Evolutionary conservation across 2,888 invertebrate species (phyloP).

Genomic region (Cheilosia vulpina): DNA sequence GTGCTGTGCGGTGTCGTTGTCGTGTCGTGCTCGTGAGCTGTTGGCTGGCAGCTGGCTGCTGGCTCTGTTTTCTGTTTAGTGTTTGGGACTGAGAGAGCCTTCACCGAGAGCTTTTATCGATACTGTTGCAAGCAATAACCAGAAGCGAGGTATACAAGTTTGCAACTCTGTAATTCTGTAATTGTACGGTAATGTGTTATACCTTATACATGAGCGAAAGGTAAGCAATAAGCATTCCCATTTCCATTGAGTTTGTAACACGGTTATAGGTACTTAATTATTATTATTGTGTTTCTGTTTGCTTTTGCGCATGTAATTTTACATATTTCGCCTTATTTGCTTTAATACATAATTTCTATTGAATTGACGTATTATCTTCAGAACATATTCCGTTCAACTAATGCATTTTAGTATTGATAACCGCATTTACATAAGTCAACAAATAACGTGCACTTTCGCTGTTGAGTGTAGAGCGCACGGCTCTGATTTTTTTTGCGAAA

Average conservation of each 20-base stretch:
- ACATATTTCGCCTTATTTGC: slow-evolving; percentile 20
- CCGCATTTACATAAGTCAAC: slow-evolving; percentile 21
- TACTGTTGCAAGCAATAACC: slow-evolving; percentile 42
- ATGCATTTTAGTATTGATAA: slow-evolving; percentile 37
- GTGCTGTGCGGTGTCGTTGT: slow-evolving; percentile 47
- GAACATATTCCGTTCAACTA: slow-evolving; percentile 36
- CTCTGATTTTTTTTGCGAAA: neutral
- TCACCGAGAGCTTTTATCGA: slow-evolving; percentile 61
- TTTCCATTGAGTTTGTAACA: slow-evolving; percentile 31
- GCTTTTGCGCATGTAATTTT: slow-evolving; percentile 1
- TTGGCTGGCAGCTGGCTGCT: neutral
- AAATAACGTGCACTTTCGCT: slow-evolving; percentile 4
- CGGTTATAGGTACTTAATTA: too few relatives aligned
- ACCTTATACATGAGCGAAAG: slow-evolving; percentile 70
- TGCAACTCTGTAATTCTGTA: neutral
- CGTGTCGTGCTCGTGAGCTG: neutral
- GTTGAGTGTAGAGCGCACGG: neutral
- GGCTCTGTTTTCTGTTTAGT: neutral
- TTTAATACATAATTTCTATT: slow-evolving; percentile 41
- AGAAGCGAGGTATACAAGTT: slow-evolving; percentile 58
- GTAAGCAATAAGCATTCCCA: slow-evolving; percentile 44
- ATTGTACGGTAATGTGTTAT: slow-evolving; percentile 59
- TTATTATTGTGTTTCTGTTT: slow-evolving; percentile 45
- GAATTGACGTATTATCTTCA: slow-evolving; percentile 2
- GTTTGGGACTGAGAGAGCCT: slow-evolving; percentile 55